phyloP scores from a whole-genome alignment of 2,888 invertebrate species.

The Emmelina monodactyla region DNA sequence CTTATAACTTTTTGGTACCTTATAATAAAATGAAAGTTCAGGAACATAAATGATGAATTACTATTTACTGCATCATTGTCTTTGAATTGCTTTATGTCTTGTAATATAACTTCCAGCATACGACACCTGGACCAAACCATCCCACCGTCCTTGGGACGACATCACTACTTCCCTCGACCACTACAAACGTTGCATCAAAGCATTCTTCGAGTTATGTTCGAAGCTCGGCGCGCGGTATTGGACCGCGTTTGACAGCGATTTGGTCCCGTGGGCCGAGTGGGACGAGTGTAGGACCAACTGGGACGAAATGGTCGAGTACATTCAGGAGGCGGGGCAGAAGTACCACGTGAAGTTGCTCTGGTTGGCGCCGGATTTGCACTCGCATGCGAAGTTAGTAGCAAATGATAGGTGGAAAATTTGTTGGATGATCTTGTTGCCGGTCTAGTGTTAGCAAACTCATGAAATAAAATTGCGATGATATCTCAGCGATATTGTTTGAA shows the following conservation, averaged over 20 bases:
- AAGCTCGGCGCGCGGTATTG: slow-evolving; percentile 70
- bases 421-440: no score
- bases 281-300: slow-evolving; percentile 62
- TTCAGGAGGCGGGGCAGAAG: slow-evolving; percentile 60
- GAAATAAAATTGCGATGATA: no score
- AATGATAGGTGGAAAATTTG: no score
- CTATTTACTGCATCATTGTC: no score
- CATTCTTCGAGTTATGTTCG: slow-evolving; percentile 68
- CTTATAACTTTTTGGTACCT: no score
- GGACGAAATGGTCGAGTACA: slow-evolving; percentile 66
- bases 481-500: no score
- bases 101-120: slow-evolving; percentile 22
- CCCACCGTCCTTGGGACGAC: slow-evolving; percentile 65
- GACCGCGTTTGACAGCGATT: slow-evolving; percentile 70
- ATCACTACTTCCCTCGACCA: slow-evolving; percentile 61
- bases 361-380: slow-evolving; percentile 71
- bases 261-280: slow-evolving; percentile 63
- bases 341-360: slow-evolving; percentile 68
- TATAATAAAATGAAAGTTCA: no score
- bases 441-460: no score
- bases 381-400: slow-evolving; percentile 58
- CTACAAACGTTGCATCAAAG: slow-evolving; percentile 65
- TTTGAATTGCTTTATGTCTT: no score
- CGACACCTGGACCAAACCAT: slow-evolving; percentile 49
- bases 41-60: no score